Base-by-base conservation (phyloP, 92 coral and sea anemone genomes). In the Epizoanthus ramosus region DNA sequence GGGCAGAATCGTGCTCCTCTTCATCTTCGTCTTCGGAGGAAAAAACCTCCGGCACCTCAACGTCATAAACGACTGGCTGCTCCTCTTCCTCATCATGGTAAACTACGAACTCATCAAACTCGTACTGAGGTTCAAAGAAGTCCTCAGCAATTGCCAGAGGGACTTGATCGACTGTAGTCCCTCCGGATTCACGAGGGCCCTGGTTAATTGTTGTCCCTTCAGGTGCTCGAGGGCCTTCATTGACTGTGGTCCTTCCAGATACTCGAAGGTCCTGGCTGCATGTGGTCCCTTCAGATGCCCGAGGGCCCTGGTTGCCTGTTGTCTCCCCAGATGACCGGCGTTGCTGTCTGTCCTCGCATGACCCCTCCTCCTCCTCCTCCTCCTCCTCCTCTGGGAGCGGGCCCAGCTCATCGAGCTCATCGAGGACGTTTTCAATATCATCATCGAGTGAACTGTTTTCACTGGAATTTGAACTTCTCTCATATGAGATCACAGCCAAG, bases 21-120 rank as follows among this genome's bases (percentile, higher is more conserved):
- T 22, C 71, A 24, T 77, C 82, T 43, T 77, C 82, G 50, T 77
- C 82, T 57, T 77, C 82, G 6, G 82, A 77, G 59, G 82, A 77
- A 37, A 77, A 61, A 1, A 60, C 82, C 47, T 77, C 82, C 15
- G 82, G 82, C 23, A 77, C 82, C 59, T 43, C 57, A 6, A 77
- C 58, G 58, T 57, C 71, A 24, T 35, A 77, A 21, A 60, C 82
- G 19, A 60, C 82, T 50, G 54, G 14, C 58, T 77, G 70, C 50
- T 67, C 72, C 33, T 33, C 0, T 8, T 56, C 82, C 59, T 77
- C 82, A 5, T 77, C 82, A 39, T 61, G 69, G 60, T 77, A 77
- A 39, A 77, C 82, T 35, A 77, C 69, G 63, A 77, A 77, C 57
- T 77, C 82, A 69, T 77, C 82, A 59, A 61, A 77, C 19, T 77